Evolutionary conservation across 2,888 invertebrate genomes (phyloP).

Genomic region (Conops quadrifasciatus): DNA sequence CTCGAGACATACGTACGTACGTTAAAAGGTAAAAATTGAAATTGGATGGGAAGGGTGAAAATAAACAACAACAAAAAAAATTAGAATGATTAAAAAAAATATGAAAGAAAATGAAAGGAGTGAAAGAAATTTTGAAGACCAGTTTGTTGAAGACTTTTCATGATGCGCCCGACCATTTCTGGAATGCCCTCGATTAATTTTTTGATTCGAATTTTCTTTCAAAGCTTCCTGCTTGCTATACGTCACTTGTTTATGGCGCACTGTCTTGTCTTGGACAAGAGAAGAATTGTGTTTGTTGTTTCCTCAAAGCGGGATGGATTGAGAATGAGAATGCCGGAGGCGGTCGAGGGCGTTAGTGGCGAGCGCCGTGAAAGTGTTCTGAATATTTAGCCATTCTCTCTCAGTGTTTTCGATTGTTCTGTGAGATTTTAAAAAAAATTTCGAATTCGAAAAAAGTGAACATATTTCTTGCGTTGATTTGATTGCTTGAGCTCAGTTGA

Average conservation of each 20-base stretch:
- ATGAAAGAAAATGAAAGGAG: neutral
- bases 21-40: constrained; percentile 18
- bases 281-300: neutral
- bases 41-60: too few species aligned
- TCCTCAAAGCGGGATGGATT: neutral
- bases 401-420: neutral
- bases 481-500: constrained; percentile 19
- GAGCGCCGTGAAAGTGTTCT: neutral
- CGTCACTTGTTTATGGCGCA: too few species aligned
- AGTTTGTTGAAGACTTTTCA: too few species aligned
- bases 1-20: neutral
- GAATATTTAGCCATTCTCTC: neutral
- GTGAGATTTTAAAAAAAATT: constrained; percentile 16
- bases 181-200: too few species aligned
- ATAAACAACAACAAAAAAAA: constrained; percentile 2
- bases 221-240: too few species aligned
- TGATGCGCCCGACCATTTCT: too few species aligned
- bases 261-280: too few species aligned
- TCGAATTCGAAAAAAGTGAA: constrained; percentile 30
- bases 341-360: neutral
- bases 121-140: too few species aligned
- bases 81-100: neutral
- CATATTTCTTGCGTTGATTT: neutral
- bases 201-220: too few species aligned
- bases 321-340: neutral